Conservation (phyloP, 2,797 vertebrate species). For the Macropus fuliginosus region DNA sequence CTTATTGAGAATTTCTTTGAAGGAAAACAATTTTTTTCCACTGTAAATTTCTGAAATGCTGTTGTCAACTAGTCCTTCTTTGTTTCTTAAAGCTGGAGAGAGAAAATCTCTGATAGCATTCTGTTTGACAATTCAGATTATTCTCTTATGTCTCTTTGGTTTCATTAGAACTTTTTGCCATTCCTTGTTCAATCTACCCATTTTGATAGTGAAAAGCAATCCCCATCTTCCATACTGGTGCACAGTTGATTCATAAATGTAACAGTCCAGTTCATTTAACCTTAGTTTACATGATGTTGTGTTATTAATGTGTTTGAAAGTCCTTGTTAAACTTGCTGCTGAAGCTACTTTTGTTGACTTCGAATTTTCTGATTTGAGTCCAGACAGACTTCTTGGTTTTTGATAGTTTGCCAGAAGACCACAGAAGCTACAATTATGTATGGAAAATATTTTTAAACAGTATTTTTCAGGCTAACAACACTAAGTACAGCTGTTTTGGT, state of each 20-base stretch:
- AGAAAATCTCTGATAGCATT: background rate
- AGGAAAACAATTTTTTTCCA: background rate
- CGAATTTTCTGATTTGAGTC: slow-evolving; percentile 56
- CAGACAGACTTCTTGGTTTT: slow-evolving; percentile 72
- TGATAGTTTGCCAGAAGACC: slow-evolving; percentile 69
- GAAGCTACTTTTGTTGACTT: slow-evolving; percentile 43
- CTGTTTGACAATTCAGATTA: background rate
- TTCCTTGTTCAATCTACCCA: background rate
- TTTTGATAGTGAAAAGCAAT: background rate
- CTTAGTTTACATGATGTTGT: slow-evolving; percentile 25
- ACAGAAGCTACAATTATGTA: slow-evolving; percentile 80
- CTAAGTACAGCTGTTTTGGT: slow-evolving; percentile 76
- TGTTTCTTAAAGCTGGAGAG: background rate
- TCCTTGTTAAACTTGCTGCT: slow-evolving; percentile 56
- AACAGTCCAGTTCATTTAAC: background rate
- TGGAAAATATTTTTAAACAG: slow-evolving; percentile 81
- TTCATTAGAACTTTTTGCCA: background rate
- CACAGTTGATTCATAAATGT: background rate
- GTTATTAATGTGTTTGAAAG: slow-evolving; percentile 29
- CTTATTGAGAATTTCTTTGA: background rate
- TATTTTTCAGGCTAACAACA: slow-evolving; percentile 76
- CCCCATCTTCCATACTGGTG: background rate
- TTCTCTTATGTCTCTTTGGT: background rate
- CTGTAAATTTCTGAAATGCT: background rate
- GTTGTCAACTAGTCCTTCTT: background rate